These are phyloP conservation scores for Sebastiscus tertius DNA, from an alignment of 2,797 vertebrate genomes.

Conservation along the genomic window DNA sequence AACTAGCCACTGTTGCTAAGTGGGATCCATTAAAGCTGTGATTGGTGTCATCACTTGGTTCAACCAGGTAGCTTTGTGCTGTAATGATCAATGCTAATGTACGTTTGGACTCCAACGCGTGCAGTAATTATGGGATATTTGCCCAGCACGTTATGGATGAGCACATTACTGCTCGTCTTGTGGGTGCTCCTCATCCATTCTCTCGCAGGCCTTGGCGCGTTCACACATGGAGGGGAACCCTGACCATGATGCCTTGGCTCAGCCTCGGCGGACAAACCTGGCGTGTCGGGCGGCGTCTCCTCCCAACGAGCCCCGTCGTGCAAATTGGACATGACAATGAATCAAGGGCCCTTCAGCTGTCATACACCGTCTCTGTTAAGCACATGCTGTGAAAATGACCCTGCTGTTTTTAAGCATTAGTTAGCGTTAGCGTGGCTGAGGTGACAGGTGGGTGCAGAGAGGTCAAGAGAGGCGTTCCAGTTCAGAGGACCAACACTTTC, in stretches of 20 bases:
- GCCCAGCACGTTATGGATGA: slow-evolving; percentile 58
- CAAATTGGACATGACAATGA: slow-evolving; percentile 32
- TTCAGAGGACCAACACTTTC: background rate
- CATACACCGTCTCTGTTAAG: background rate
- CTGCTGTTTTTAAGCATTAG: background rate
- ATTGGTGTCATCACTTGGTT: slow-evolving; percentile 49
- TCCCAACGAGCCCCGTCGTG: background rate
- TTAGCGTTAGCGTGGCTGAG: background rate
- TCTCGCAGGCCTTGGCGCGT: background rate
- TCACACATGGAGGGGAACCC: background rate
- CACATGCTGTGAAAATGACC: background rate
- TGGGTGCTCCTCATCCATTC: slow-evolving; percentile 20
- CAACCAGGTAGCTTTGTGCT: slow-evolving; percentile 28
- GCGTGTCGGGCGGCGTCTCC: background rate
- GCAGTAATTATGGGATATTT: slow-evolving; percentile 55
- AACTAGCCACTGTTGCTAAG: slow-evolving; percentile 53
- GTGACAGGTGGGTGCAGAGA: too few species aligned
- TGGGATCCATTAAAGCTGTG: slow-evolving; percentile 55
- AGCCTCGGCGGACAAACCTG: background rate
- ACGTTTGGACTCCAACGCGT: slow-evolving; percentile 22
- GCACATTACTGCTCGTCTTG: slow-evolving; percentile 43
- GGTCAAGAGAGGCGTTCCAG: background rate
- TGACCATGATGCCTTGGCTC: background rate
- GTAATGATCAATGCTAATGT: slow-evolving; percentile 58
- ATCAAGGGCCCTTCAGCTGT: slow-evolving; percentile 23